Base-by-base conservation (phyloP, 2,888 invertebrate genomes). In the Ornithoptera alexandrae region DNA sequence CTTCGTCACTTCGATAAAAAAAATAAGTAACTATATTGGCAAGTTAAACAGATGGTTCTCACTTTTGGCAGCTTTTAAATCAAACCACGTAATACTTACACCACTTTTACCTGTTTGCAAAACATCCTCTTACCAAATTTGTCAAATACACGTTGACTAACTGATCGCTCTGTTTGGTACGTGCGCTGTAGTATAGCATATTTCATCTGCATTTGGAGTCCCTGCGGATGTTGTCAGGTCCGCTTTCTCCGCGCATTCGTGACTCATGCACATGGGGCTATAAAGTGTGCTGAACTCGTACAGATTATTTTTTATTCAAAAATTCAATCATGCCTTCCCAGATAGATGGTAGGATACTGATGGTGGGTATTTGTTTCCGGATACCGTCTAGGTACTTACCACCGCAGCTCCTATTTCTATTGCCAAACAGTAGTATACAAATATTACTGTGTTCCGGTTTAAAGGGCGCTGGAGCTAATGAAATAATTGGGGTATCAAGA, bases 201-300 rank as follows among this genome's bases (percentile, higher is more conserved):
- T 69, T 70, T 73, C 74, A 72, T 75, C 72, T 74, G 66, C 72
- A 74, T 75, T 72, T 70, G 71, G 72, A 73, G 71, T 70, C 72
- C 73, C 72, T 57, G 71, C 65, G 50, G 73, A 74, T 72, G 73
- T 72, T 67, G 70, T 70, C 73, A 72, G 72, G 66, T 69, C 67
- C 72, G 72, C 77, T 77, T 77, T 77, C 77, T 75, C 76, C 72
- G 73, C 67, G 24, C 53, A 20, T 1, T 69, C 61, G 70, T 77
- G 75, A 77, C 60, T 77, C 77, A 77, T 62, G 60, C 59, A n/a
- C 50, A 17, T 42, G 18, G 60, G 72, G 74, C 73, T 68, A 72
- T 56, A 15, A 72, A 72, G 71, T 39, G 18, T 10, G 73, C 1
- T 68, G 69, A 53, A 6, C n/a, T 18, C 10, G 18, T 53, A 53